Percentiles rank a stretch among this genome's conserved stretches.
Evolutionary conservation across 2,797 vertebrate genomes (phyloP).

Genomic region (Megalops cyprinoides): DNA sequence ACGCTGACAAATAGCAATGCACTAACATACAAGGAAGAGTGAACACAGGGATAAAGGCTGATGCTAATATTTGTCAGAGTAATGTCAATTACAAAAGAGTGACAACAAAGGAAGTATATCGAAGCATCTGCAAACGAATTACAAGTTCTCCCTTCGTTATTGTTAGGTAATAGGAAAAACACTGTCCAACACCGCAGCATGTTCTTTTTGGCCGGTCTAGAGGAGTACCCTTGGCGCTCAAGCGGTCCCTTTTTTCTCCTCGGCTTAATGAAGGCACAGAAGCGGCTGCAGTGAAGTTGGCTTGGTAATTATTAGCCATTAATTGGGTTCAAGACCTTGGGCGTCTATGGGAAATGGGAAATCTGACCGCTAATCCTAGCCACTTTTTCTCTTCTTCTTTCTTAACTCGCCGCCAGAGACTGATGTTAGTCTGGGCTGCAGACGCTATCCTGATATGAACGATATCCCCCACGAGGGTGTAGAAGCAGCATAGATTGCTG

Average conservation of each 20-base stretch:
- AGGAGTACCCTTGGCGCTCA: slow-evolving; percentile 25
- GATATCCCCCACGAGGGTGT: slow-evolving; percentile 37
- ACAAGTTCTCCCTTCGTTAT: slow-evolving; percentile 24
- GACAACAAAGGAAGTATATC: neutral
- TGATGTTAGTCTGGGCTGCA: slow-evolving; percentile 42
- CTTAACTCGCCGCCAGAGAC: slow-evolving; percentile 66
- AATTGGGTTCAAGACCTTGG: slow-evolving; percentile 90
- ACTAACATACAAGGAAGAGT: neutral
- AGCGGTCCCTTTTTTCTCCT: slow-evolving; percentile 35
- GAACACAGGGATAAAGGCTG: neutral
- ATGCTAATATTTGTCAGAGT: neutral
- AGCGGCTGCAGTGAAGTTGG: slow-evolving; percentile 61
- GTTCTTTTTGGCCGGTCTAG: slow-evolving; percentile 32
- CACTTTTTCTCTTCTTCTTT: slow-evolving; percentile 59
- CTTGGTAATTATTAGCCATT: slow-evolving; percentile 91
- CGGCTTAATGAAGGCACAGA: slow-evolving; percentile 63
- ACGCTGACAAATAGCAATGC: neutral
- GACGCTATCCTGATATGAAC: slow-evolving; percentile 45
- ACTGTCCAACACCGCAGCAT: slow-evolving; percentile 6
- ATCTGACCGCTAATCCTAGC: slow-evolving; percentile 78
- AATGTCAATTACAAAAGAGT: neutral
- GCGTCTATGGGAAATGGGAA: slow-evolving; percentile 79
- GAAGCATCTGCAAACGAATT: slow-evolving; percentile 44
- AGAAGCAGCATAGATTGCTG: neutral
- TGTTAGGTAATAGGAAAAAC: slow-evolving; percentile 29